phyloP scores from a whole-genome alignment of 2,888 invertebrate genomes.

The Cheilosia vernalis region DNA sequence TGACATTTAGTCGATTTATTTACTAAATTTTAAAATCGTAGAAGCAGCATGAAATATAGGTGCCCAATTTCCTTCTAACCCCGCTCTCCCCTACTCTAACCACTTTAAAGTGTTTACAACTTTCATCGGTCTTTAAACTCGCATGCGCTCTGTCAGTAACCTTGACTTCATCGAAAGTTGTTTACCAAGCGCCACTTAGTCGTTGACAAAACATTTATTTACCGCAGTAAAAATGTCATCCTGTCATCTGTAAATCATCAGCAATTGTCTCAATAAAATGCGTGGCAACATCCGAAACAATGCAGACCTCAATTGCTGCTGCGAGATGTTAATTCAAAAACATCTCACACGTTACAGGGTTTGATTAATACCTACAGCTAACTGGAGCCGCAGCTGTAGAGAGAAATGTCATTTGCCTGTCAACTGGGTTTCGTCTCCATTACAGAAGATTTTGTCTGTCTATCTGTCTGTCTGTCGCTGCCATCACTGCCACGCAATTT shows the following conservation, averaged over 20 bases:
- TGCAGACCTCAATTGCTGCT: not conserved
- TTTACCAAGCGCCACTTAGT: not conserved
- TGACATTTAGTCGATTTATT: too few species aligned
- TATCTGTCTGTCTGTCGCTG: not conserved
- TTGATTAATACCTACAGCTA: conserved; percentile 7
- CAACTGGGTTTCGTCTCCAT: conserved; percentile 25
- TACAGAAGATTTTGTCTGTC: not conserved
- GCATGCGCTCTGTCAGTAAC: too few species aligned
- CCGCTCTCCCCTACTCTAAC: too few species aligned
- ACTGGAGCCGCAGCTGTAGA: not conserved
- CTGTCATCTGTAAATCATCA: not conserved
- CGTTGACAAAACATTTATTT: not conserved
- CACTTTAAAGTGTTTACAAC: too few species aligned
- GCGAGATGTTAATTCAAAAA: conserved; percentile 9
- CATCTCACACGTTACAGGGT: not conserved
- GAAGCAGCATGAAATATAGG: too few species aligned
- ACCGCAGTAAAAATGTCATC: not conserved
- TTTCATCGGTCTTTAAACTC: too few species aligned
- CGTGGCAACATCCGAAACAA: conserved; percentile 2
- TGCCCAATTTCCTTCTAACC: too few species aligned
- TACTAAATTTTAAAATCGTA: too few species aligned
- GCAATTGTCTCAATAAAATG: not conserved
- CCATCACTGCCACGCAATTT: conserved; percentile 14
- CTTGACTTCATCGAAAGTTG: not conserved
- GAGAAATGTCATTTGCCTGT: conserved; percentile 35